These are phyloP conservation scores for Pemphigus obesinymphae DNA, from an alignment of 1,140 invertebrate genomes.

Conservation along the genomic window DNA sequence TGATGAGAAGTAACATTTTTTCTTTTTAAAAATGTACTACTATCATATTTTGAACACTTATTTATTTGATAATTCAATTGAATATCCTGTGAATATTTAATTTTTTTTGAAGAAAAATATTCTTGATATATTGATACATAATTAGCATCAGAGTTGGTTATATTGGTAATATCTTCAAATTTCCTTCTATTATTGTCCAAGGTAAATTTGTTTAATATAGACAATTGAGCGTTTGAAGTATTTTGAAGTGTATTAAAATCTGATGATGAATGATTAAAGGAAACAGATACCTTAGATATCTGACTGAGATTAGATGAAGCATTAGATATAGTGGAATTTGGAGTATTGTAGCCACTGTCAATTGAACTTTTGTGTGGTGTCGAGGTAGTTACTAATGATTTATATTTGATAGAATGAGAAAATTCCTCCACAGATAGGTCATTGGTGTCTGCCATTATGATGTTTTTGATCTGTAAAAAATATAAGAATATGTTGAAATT, in stretches of 20 bases:
- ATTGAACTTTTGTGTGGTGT: conserved; percentile 40
- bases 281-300: conserved; percentile 13
- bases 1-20: neutral
- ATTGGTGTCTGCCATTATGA: conserved; percentile 18
- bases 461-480: no score
- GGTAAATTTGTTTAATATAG: neutral
- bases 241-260: conserved; percentile 19
- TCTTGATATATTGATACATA: neutral
- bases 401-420: neutral
- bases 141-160: neutral
- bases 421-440: conserved; percentile 23
- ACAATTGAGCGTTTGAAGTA: neutral
- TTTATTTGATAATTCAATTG: neutral
- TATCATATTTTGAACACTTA: neutral
- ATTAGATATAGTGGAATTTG: neutral
- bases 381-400: conserved; percentile 20
- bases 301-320: neutral
- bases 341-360: conserved; percentile 43
- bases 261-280: neutral
- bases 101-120: conserved; percentile 9
- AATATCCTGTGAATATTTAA: neutral
- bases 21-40: neutral
- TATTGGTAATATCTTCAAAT: conserved; percentile 3
- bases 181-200: neutral
- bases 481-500: no score